Conservation (phyloP, 2,113 vertebrate genomes). For the Bubalus kerabau region DNA sequence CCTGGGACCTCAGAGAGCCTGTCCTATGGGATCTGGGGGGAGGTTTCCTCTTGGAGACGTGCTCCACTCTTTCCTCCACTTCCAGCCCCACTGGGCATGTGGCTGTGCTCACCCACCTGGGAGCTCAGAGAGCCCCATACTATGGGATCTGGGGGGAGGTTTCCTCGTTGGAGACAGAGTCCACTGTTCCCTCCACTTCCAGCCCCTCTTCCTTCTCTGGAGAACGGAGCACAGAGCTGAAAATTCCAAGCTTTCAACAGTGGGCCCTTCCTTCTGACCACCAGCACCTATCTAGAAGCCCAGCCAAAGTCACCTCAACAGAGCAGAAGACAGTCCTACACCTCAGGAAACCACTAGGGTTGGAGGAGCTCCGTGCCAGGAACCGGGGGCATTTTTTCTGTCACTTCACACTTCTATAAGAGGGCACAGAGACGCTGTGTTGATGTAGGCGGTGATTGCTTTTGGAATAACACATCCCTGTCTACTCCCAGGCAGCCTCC, state of each 20-base stretch:
- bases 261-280: neutral
- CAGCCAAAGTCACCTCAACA: neutral
- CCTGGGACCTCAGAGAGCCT: rapidly evolving
- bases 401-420: neutral
- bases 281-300: neutral
- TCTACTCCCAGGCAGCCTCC: neutral
- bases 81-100: neutral
- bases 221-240: neutral
- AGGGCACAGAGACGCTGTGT: rapidly evolving
- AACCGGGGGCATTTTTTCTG: neutral
- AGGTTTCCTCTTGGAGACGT: neutral
- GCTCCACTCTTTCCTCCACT: neutral
- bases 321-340: neutral
- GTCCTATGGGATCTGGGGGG: neutral
- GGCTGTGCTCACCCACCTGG: neutral
- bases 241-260: neutral
- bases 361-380: neutral
- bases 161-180: rapidly evolving
- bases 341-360: neutral
- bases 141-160: rapidly evolving
- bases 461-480: neutral
- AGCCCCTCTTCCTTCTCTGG: too few relatives aligned
- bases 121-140: rapidly evolving
- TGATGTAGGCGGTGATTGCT: rapidly evolving
- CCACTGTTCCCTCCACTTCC: rapidly evolving